phyloP scores from a whole-genome alignment of 2,888 invertebrate species.

The Synanthedon vespiformis region DNA sequence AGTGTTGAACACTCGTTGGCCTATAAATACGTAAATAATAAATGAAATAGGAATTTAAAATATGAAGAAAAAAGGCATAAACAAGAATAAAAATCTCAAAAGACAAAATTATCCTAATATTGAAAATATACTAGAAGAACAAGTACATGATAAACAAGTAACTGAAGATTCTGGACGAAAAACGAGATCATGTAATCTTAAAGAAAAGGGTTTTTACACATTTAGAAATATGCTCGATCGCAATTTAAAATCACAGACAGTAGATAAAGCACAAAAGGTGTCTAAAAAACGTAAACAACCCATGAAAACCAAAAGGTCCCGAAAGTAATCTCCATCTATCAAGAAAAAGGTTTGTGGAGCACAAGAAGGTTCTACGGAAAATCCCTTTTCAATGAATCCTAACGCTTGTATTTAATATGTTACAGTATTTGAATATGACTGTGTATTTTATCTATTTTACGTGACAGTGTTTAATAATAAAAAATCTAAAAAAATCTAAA shows the following conservation, averaged over 20 bases:
- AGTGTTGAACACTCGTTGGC: too few species aligned
- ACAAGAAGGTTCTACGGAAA: slow-evolving; percentile 10
- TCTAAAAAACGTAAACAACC: slow-evolving; percentile 20
- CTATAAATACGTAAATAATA: too few species aligned
- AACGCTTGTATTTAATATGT: slow-evolving; percentile 14
- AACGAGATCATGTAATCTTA: slow-evolving; percentile 31
- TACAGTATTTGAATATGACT: not conserved
- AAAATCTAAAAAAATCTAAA: too few species aligned
- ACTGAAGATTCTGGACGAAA: slow-evolving; percentile 11
- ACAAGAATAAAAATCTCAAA: too few species aligned
- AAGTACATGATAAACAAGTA: too few species aligned
- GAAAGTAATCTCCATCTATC: slow-evolving; percentile 27
- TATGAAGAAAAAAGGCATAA: too few species aligned
- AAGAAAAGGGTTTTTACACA: slow-evolving; percentile 41
- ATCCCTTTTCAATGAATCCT: slow-evolving; percentile 19
- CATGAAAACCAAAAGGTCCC: slow-evolving; percentile 19
- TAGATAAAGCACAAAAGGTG: slow-evolving; percentile 12
- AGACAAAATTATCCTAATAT: too few species aligned
- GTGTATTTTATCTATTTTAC: too few species aligned
- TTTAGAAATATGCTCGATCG: slow-evolving; percentile 37
- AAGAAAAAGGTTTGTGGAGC: slow-evolving; percentile 14
- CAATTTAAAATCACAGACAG: slow-evolving; percentile 21
- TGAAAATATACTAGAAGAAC: too few species aligned
- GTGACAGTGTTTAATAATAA: too few species aligned
- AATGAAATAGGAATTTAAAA: too few species aligned